Evolutionary conservation across 1,140 invertebrate species (phyloP), one percentile per base, ranked within the genome.

Genomic region (Euwallacea similis): DNA sequence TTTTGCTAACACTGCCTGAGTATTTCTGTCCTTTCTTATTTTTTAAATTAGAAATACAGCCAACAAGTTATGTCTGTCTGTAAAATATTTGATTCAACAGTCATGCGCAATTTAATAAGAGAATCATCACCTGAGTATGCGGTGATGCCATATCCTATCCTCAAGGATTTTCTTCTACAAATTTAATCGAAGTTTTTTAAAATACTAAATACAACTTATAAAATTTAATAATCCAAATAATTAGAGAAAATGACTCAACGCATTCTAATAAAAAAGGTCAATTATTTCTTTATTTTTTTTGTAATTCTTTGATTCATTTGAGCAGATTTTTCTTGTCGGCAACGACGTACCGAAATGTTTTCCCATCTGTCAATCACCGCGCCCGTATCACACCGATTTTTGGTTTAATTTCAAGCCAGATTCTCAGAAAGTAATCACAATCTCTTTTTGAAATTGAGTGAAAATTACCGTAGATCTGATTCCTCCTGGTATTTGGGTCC

Each of bases 361-460:
- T 58, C 10, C 21, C n/a, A 58, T 58, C 55, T 58, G 55, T 58
- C 50, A 53, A 15, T 53, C 55, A 58, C 55, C 55, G 55, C 55
- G 55, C 55, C 55, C 55, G 55, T 58, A 15, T 15, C 21, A 58
- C 55, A 58, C 13, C 21, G 13, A 58, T 16, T 16, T 16, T 10
- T 16, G 10, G 21, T 58, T 58, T 58, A 58, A 15, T 41, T 21
- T 15, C 6, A 10, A 33, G 10, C 21, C 6, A 33, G 10, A 13
- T 7, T 10, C n/a, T 10, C 10, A 11, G n/a, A 33, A 15, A 58
- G 10, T 58, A 16, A 15, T 58, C 21, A 33, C 6, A 16, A 15
- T 58, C 7, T 21, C 13, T 10, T 15, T 6, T 10, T 4, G 21
- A 58, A 58, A 58, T 41, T 58, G 55, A 58, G 10, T 16, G 55